Evolutionary conservation across 2,797 vertebrate genomes (phyloP).

Genomic region (Myioborus miniatus): DNA sequence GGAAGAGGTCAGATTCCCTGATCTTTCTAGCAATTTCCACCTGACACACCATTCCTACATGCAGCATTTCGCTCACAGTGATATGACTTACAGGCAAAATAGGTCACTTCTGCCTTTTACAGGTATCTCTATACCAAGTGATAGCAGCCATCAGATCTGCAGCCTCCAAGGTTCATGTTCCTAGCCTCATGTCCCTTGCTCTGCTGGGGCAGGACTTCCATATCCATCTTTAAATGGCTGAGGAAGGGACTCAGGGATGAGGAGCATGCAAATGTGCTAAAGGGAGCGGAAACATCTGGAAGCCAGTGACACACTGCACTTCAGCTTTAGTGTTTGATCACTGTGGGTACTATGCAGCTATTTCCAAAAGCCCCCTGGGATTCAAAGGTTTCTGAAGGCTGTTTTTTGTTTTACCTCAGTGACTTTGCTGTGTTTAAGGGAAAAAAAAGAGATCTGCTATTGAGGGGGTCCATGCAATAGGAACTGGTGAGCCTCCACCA

Average conservation of each 20-base stretch:
- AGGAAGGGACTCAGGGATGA: not conserved
- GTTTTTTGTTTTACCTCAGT: not conserved
- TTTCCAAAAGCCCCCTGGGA: not conserved
- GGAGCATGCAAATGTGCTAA: not conserved
- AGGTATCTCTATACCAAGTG: not conserved
- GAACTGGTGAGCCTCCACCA: not conserved
- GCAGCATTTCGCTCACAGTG: not conserved
- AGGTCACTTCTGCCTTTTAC: not conserved
- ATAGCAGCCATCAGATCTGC: not conserved
- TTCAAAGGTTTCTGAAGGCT: not conserved
- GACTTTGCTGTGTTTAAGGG: not conserved
- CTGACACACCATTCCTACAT: not conserved
- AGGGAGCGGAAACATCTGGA: not conserved
- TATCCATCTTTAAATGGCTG: not conserved
- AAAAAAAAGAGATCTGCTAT: not conserved
- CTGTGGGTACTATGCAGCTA: not conserved
- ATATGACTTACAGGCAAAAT: not conserved
- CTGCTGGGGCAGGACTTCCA: not conserved
- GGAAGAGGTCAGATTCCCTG: not conserved
- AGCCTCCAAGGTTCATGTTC: not conserved
- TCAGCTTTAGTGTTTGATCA: not conserved
- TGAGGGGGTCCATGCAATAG: not conserved
- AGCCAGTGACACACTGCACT: not conserved
- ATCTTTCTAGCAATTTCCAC: not conserved
- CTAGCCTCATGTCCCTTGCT: not conserved